Evolutionary conservation across 2,113 vertebrate species (phyloP), one percentile per base, ranked within the genome.

Genomic region (Carlito syrichta): DNA sequence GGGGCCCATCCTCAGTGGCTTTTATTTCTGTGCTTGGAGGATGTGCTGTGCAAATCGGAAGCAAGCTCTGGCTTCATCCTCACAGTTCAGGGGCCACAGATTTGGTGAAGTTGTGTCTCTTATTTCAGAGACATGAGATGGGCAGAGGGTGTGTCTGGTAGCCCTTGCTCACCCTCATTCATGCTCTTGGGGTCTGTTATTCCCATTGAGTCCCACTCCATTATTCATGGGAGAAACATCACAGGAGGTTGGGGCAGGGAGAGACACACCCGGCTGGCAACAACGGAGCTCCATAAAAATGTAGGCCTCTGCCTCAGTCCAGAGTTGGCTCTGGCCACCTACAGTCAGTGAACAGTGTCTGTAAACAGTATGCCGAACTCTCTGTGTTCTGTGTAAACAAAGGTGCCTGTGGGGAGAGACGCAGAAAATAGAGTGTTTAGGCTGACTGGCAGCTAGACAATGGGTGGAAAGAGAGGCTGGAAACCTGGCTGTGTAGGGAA

Each of bases 381-480:
- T 12, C 27, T 77, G 74, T 86, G 87, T 92, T 89, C 84, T 89
- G 0, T 43, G 30, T 69, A 94, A 95, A 94, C 90, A 93, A 77
- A 85, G 60, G 66, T 93, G 91, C 98, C 97, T 94, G 63, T 88
- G 77, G 92, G 25, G 56, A 92, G 88, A 97, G 86, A 58, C 81
- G 71, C 69, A 23, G 95, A 91, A 98, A 92, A 76, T 52, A 91
- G 95, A 76, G 32, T 11, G 71, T 52, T 93, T 52, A 45, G 38
- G 62, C 40, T 58, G 84, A 38, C 60, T 74, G 94, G 58, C 78
- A 66, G 94, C 71, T 71, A 30, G 38, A 95, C 86, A 89, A 56
- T 38, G 58, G 45, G 5, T 30, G 19, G 13, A 50, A 92, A 73
- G 60, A 68, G 40, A 94, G 78, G 10, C 86, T 23, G 11, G 52